Conservation (phyloP, 1,140 invertebrate species). For the Onthophagus taurus region DNA sequence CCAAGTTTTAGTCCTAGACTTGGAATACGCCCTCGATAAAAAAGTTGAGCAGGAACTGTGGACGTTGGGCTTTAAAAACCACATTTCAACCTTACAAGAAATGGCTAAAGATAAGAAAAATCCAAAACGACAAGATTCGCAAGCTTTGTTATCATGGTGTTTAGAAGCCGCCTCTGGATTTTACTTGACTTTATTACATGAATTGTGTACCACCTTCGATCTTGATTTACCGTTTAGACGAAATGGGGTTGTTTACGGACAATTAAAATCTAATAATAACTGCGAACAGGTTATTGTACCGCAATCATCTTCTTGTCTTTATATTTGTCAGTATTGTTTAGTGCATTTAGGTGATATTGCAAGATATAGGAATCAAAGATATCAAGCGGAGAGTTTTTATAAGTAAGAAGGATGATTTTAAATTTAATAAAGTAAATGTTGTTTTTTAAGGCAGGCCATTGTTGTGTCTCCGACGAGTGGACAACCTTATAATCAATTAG, state of each 20-base stretch:
- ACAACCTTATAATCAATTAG: conserved; percentile 82
- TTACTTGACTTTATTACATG: conserved; percentile 70
- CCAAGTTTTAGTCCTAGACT: conserved; percentile 66
- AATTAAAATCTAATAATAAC: conserved; percentile 18
- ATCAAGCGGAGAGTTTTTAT: conserved; percentile 73
- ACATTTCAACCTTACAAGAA: conserved; percentile 67
- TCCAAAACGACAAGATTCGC: conserved; percentile 58
- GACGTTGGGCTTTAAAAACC: conserved; percentile 83
- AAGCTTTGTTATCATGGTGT: conserved; percentile 66
- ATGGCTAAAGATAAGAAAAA: conserved; percentile 72
- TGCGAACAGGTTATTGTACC: conserved; percentile 38
- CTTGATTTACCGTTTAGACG: conserved; percentile 66
- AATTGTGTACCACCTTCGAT: conserved; percentile 72
- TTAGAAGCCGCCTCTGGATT: conserved; percentile 77
- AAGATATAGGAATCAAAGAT: conserved; percentile 68
- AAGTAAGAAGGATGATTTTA: conserved; percentile 39
- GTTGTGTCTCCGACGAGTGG: conserved; percentile 70
- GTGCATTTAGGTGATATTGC: conserved; percentile 82
- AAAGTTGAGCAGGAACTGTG: conserved; percentile 85
- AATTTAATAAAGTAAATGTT: conserved; percentile 13
- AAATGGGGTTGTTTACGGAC: conserved; percentile 29
- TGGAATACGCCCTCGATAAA: conserved; percentile 81
- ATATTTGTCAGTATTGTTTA: conserved; percentile 78
- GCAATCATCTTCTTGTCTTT: conserved; percentile 64
- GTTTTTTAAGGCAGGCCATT: conserved; percentile 61